Base-by-base conservation (phyloP, 35 echinoderm and acorn worm genomes). In the Lytechinus variegatus region DNA sequence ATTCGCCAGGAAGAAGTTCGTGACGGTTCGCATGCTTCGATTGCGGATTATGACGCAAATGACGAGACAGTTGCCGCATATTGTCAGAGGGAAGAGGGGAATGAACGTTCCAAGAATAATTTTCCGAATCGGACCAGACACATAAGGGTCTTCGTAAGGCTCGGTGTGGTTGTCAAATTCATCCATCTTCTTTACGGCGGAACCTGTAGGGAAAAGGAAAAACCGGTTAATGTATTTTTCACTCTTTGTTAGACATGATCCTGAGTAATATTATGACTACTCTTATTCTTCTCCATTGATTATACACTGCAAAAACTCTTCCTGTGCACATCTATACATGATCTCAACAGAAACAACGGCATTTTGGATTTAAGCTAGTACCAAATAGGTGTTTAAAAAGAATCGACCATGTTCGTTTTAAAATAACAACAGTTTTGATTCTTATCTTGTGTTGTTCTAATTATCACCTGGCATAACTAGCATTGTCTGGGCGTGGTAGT, bases 1-100 rank as follows among this genome's bases (percentile, higher is more conserved):
- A 86, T 99, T 99, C 58, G 95, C 92, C 54, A 99, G 94, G 95
- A 99, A 99, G 86, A 99, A 98, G 87, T 99, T 99, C 54, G 97
- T 99, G n/a, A 98, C 97, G 14, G 98, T 99, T 53, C 96, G 95
- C 95, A 99, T 97, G 56, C 96, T 97, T 51, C 95, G 95, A 56
- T 99, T 99, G 28, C 96, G 94, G 27, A 98, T 66, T 1, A 97
- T 97, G 52, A 99, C 98, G 71, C 93, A 96, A 33, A 99, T 97
- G 55, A 99, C 98, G 24, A 99, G 95, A 1, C 98, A 86, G 92
- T 99, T 99, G 9, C 98, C 98, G 8, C 91, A 61, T 12, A 99
- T 54, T 10, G 96, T 96, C 53, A 97, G 52, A 0, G 96, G 51
- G 24, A 99, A 97, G 12, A 97, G 33, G 8, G 96, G 93, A 9